Percentiles rank a stretch among this genome's conserved stretches.
phyloP scores from a whole-genome alignment of 2,888 invertebrate species.

The Chelonus formosanus region DNA sequence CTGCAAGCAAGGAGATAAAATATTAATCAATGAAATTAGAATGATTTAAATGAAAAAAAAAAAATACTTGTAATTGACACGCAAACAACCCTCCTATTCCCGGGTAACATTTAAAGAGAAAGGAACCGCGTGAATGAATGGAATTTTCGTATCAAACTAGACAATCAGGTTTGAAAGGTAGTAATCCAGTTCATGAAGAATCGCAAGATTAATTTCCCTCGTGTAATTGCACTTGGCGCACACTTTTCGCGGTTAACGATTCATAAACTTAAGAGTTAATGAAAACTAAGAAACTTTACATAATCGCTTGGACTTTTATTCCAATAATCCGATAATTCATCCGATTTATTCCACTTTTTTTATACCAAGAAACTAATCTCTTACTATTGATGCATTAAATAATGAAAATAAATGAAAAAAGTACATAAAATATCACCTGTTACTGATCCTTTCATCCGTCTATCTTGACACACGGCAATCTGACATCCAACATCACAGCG shows the following conservation, averaged over 20 bases:
- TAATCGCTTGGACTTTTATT: too few relatives aligned
- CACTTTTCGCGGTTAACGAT: constrained; percentile 28
- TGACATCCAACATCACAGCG: constrained; percentile 41
- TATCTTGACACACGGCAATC: constrained; percentile 34
- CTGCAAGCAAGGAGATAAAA: background rate
- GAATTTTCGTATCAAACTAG: constrained; percentile 40
- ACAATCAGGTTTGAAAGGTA: constrained; percentile 37
- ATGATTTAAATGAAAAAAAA: constrained; percentile 13
- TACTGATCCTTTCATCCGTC: constrained; percentile 35
- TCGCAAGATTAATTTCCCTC: background rate
- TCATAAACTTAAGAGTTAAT: constrained; percentile 10
- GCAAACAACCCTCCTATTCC: constrained; percentile 16
- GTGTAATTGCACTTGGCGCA: constrained; percentile 15
- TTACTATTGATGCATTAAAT: background rate
- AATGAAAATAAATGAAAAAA: background rate
- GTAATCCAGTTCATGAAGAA: constrained; percentile 2
- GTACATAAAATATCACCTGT: constrained; percentile 20
- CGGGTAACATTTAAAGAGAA: constrained; percentile 44
- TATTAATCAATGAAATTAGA: constrained; percentile 6
- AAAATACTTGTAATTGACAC: constrained; percentile 10
- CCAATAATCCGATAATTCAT: too few relatives aligned
- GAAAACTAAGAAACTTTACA: background rate
- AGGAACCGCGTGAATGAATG: constrained; percentile 44
- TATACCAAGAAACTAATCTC: too few relatives aligned
- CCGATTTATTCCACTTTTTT: too few relatives aligned